A percentile compares a stretch with the other conserved stretches of the same genome.
These are phyloP conservation scores for Aricia artaxerxes DNA, from an alignment of 2,888 invertebrate genomes.

Conservation along the genomic window DNA sequence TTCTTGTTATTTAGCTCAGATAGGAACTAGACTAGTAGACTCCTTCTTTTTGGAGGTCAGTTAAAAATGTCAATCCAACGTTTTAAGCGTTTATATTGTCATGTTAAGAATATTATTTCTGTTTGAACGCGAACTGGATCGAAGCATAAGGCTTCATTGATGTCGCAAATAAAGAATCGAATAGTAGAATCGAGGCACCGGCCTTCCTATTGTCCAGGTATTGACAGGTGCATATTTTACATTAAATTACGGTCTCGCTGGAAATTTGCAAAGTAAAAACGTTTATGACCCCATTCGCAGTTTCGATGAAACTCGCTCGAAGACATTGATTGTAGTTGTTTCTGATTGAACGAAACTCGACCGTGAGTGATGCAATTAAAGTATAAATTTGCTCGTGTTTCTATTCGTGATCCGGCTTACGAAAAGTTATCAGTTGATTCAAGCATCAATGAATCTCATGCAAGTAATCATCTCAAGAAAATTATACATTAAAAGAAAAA, in stretches of 20 bases:
- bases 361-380: neutral
- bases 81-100: no score
- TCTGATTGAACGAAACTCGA: neutral
- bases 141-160: neutral
- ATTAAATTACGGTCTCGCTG: constrained; percentile 19
- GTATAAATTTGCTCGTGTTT: neutral
- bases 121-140: neutral
- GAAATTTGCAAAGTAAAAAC: constrained; percentile 16
- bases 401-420: neutral
- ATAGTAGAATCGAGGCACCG: neutral
- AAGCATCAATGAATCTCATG: neutral
- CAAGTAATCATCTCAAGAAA: no score
- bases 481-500: no score
- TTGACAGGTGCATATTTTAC: constrained; percentile 30
- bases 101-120: no score
- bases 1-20: no score
- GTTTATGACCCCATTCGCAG: constrained; percentile 21
- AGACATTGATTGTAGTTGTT: neutral
- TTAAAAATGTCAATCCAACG: no score
- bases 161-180: neutral
- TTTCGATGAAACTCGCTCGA: constrained; percentile 1
- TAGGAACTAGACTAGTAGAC: no score
- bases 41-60: no score
- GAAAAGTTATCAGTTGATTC: neutral
- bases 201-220: constrained; percentile 7